Conservation (phyloP, 2,888 invertebrate genomes). For the Cyclophora punctaria region DNA sequence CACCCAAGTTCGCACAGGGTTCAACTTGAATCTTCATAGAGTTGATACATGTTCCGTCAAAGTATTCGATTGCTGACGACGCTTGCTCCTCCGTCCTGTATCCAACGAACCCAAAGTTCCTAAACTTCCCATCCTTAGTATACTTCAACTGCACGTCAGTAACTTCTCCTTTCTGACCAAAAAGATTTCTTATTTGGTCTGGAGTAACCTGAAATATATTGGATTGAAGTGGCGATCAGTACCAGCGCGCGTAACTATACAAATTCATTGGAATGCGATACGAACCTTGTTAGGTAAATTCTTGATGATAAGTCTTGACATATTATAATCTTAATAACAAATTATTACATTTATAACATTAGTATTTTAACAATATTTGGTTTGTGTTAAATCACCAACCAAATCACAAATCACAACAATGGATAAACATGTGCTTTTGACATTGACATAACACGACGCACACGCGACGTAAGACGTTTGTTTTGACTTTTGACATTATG, state of each 20-base stretch:
- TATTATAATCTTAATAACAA: too few species aligned
- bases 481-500: too few species aligned
- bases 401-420: too few species aligned
- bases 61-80: slow-evolving; percentile 81
- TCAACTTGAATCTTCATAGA: slow-evolving; percentile 88
- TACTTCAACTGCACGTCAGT: slow-evolving; percentile 97
- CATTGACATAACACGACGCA: too few species aligned
- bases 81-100: slow-evolving; percentile 89
- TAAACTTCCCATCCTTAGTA: slow-evolving; percentile 91
- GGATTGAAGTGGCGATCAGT: neutral
- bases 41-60: slow-evolving; percentile 89
- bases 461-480: too few species aligned
- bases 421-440: too few species aligned
- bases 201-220: slow-evolving; percentile 79
- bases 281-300: slow-evolving; percentile 91
- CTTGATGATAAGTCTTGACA: slow-evolving; percentile 91
- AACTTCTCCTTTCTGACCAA: slow-evolving; percentile 86
- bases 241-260: too few species aligned
- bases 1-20: slow-evolving; percentile 80
- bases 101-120: slow-evolving; percentile 95
- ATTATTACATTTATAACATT: too few species aligned
- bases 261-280: slow-evolving; percentile 10
- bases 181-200: slow-evolving; percentile 83
- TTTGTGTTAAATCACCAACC: too few species aligned
- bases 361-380: too few species aligned